Percentiles rank a stretch among this genome's conserved stretches.
These are phyloP conservation scores for Gephyroberyx darwinii DNA, from an alignment of 2,797 vertebrate species.

Conservation along the genomic window DNA sequence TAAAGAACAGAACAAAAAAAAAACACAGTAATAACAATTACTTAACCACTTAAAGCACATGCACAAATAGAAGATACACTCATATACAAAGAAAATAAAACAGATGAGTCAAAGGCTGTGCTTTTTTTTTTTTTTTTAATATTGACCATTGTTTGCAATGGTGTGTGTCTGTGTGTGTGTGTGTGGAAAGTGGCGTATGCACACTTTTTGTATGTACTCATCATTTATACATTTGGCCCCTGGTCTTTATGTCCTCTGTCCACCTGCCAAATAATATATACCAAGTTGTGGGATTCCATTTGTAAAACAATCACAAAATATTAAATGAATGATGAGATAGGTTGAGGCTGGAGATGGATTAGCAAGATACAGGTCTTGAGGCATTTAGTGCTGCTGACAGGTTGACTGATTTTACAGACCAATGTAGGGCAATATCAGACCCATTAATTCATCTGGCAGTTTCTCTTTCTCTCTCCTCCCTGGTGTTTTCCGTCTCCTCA, in stretches of 20 bases:
- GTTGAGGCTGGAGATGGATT: neutral
- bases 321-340: neutral
- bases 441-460: neutral
- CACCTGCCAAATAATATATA: conserved; percentile 13
- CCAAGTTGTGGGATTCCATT: neutral
- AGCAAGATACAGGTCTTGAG: neutral
- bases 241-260: neutral
- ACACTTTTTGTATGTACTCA: too few species aligned
- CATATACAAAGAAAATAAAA: too few species aligned
- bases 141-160: too few species aligned
- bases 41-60: too few species aligned
- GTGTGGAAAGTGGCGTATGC: too few species aligned
- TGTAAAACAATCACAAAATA: conserved; percentile 6
- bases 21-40: too few species aligned
- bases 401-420: neutral
- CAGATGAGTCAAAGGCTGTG: too few species aligned
- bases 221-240: too few species aligned
- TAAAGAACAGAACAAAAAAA: too few species aligned
- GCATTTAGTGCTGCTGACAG: neutral
- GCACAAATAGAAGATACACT: too few species aligned
- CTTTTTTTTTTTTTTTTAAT: too few species aligned
- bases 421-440: neutral
- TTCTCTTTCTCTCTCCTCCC: neutral
- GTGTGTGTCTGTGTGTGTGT: too few species aligned
- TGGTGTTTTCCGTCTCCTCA: neutral